phyloP scores from a whole-genome alignment of 1,140 invertebrate genomes.

The Xylocopa sonorina region DNA sequence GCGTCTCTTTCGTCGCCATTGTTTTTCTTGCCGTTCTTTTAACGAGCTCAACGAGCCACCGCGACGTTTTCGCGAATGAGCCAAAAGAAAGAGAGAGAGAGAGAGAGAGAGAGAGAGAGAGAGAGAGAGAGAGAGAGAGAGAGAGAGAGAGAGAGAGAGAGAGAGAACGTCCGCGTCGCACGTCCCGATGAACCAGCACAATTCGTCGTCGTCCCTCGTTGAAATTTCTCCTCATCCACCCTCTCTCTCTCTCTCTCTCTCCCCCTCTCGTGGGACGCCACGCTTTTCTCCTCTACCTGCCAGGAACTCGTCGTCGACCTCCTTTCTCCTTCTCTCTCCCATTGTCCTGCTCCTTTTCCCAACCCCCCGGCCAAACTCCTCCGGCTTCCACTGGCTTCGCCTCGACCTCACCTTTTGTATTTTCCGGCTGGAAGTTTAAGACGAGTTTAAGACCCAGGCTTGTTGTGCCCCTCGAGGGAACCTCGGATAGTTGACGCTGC shows the following conservation, averaged over 20 bases:
- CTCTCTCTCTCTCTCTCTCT: too few species aligned
- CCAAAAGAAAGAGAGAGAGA: background rate
- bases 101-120: background rate
- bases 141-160: background rate
- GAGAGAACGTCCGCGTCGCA: background rate
- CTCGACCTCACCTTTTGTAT: constrained; percentile 17
- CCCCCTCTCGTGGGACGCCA: background rate
- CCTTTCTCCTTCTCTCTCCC: background rate
- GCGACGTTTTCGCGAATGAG: constrained; percentile 30
- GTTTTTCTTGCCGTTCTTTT: constrained; percentile 58
- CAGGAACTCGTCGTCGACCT: background rate
- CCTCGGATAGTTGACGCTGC: constrained; percentile 1
- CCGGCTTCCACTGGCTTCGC: background rate
- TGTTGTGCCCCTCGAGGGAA: background rate
- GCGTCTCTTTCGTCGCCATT: constrained; percentile 48
- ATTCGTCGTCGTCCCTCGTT: constrained; percentile 39
- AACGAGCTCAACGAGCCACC: constrained; percentile 49
- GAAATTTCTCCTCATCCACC: constrained; percentile 26
- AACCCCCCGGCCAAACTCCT: background rate
- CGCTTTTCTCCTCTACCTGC: constrained; percentile 4
- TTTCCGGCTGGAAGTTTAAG: constrained; percentile 32
- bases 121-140: background rate
- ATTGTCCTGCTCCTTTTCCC: background rate
- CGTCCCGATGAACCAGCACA: constrained; percentile 57
- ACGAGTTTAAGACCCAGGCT: constrained; percentile 36